These are phyloP conservation scores for Liparis tanakae DNA, from an alignment of 2,797 vertebrate genomes.

Conservation along the genomic window DNA sequence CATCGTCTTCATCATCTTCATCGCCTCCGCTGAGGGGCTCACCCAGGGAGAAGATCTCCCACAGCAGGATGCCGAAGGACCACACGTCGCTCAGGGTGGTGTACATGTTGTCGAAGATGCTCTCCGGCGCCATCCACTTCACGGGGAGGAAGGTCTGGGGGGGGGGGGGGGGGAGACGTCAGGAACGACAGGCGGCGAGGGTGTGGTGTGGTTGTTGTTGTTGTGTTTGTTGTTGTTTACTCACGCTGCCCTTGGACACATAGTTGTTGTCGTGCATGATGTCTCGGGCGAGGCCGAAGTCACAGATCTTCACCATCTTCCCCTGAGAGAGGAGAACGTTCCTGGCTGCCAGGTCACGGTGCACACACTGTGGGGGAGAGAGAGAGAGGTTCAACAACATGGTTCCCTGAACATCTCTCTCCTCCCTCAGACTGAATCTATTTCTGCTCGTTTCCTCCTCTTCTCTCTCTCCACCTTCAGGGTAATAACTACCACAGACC, in stretches of 20 bases:
- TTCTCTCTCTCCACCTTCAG: no score
- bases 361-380: constrained; percentile 88
- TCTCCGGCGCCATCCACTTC: constrained; percentile 99
- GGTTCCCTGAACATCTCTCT: no score
- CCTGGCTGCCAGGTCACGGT: constrained; percentile 96
- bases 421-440: no score
- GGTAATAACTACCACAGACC: no score
- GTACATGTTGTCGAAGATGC: constrained; percentile 98
- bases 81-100: constrained; percentile 97
- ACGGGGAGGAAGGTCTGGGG: constrained; percentile 95
- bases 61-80: constrained; percentile 97
- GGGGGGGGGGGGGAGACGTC: not conserved
- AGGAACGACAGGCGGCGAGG: not conserved
- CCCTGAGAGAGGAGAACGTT: constrained; percentile 98
- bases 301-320: constrained; percentile 99
- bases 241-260: constrained; percentile 97
- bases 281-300: constrained; percentile 97
- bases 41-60: constrained; percentile 99
- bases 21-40: constrained; percentile 46
- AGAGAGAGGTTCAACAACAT: not conserved
- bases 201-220: no score
- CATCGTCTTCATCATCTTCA: no score
- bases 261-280: constrained; percentile 99
- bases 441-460: no score
- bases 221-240: constrained; percentile 67